Base-by-base conservation (phyloP, 2,888 invertebrate species). In the Metalampra italica region DNA sequence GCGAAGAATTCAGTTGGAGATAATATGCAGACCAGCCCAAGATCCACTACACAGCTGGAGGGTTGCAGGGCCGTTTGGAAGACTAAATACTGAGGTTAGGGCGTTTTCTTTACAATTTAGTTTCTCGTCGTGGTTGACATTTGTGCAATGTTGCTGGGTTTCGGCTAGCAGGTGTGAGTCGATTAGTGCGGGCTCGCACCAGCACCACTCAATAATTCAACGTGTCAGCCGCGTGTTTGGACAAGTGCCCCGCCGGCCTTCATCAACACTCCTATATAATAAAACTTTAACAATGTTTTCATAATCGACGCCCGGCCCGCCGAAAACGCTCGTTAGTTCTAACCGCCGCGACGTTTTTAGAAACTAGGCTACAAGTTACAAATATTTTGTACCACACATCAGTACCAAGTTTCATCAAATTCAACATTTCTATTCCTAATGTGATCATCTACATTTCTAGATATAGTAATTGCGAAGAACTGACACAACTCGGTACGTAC, bases 241-340 rank as follows among this genome's bases (percentile, higher is more conserved):
- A 87, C 87, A 89, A 87, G 85, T 86, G 53, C 47, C 46, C 30
- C 43, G 86, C 62, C 78, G 82, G 81, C 85, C 86, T 85, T 86
- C 86, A 78, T 82, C 82, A 82, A 78, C 83, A 82, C 79, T 68
- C 75, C 76, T 75, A 76, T 78, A 77, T 78, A 82, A 83, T 87
- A 81, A 85, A 86, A 86, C 75, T 83, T 86, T 85, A 87, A 88
- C 83, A 83, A 86, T 87, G 86, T 89, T 88, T 85, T 87, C 80
- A 82, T 81, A 84, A 81, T 81, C 81, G 80, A 82, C 79, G 75
- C 72, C 71, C 59, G 68, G n/a, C 56, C 56, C 58, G 59, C 70
- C 73, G 64, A 72, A 78, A 75, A 68, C 70, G 66, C 64, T 73
- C 65, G 66, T 64, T 66, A 68, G 59, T 65, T 64, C 11, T 43